Conservation (phyloP, 2,888 invertebrate species). For the Aquatica leii region DNA sequence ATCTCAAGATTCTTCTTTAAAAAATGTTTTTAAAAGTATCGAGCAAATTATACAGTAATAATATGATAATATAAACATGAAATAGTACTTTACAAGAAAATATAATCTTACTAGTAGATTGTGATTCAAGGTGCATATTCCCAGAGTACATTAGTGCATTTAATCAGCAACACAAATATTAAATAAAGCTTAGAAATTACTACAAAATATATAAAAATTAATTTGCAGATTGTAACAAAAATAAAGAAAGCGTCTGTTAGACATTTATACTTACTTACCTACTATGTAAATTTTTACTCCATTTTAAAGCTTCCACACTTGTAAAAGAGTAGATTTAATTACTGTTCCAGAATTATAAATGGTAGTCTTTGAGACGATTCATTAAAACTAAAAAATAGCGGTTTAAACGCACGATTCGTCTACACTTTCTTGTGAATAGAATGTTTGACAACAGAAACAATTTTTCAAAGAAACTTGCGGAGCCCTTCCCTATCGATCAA, state of each 20-base stretch:
- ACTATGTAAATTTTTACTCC: neutral
- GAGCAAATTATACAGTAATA: too few species aligned
- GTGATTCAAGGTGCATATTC: slow-evolving; percentile 5
- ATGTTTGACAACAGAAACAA: slow-evolving; percentile 11
- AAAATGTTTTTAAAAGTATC: too few species aligned
- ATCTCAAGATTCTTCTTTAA: too few species aligned
- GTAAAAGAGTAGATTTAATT: slow-evolving; percentile 8
- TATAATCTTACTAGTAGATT: slow-evolving; percentile 7
- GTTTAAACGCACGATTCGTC: slow-evolving; percentile 11
- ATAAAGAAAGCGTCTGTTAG: neutral
- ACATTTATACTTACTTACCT: slow-evolving; percentile 3
- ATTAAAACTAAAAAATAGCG: slow-evolving; percentile 12
- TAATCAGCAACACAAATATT: slow-evolving; percentile 1
- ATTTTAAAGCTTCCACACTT: slow-evolving; percentile 4
- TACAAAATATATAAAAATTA: too few species aligned
- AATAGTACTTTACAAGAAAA: neutral
- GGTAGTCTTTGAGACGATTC: slow-evolving; percentile 6
- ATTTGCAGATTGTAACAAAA: neutral
- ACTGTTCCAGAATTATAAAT: slow-evolving; percentile 10
- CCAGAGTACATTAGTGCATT: slow-evolving; percentile 2
- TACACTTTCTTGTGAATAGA: slow-evolving; percentile 12
- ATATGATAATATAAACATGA: neutral
- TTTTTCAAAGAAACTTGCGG: slow-evolving; percentile 6
- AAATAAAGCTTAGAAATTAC: neutral
- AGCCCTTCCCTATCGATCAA: slow-evolving; percentile 8